Percentiles rank a stretch among this genome's conserved stretches.
Conservation (phyloP, 2,113 vertebrate genomes). For the Eulemur macaco region DNA sequence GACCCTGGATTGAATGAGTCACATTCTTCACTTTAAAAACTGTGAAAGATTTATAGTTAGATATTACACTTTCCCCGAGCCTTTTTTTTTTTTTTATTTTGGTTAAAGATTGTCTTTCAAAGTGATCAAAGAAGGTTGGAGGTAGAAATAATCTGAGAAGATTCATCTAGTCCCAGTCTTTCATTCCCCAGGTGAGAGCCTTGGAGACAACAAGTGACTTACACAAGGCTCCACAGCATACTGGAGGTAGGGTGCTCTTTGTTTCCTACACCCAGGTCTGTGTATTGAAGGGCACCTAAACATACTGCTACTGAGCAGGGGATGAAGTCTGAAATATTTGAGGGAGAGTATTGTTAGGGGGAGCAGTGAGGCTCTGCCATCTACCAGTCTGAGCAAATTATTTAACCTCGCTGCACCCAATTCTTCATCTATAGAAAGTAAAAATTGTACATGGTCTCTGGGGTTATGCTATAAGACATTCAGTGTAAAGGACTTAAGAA, state of each 20-base stretch:
- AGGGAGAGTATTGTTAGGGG: neutral
- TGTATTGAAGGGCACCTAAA: neutral
- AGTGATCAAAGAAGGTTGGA: neutral
- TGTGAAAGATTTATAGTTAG: neutral
- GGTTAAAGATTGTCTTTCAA: neutral
- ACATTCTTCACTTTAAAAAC: slow-evolving; percentile 23
- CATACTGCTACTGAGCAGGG: too few relatives aligned
- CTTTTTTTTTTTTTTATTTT: neutral
- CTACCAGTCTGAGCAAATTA: neutral
- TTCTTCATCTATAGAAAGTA: neutral
- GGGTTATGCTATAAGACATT: neutral
- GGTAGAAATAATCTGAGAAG: neutral
- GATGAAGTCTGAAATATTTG: neutral
- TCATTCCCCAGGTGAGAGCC: neutral
- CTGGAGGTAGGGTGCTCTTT: neutral
- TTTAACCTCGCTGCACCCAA: neutral
- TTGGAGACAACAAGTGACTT: neutral
- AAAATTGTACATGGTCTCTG: too few relatives aligned
- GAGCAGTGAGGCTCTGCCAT: neutral
- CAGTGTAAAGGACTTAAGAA: too few relatives aligned
- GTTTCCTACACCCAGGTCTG: neutral
- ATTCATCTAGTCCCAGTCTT: neutral
- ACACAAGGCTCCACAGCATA: neutral
- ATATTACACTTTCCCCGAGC: neutral
- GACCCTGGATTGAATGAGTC: neutral